These are phyloP conservation scores for Oriolus oriolus DNA, from an alignment of 2,113 vertebrate species.

Conservation along the genomic window DNA sequence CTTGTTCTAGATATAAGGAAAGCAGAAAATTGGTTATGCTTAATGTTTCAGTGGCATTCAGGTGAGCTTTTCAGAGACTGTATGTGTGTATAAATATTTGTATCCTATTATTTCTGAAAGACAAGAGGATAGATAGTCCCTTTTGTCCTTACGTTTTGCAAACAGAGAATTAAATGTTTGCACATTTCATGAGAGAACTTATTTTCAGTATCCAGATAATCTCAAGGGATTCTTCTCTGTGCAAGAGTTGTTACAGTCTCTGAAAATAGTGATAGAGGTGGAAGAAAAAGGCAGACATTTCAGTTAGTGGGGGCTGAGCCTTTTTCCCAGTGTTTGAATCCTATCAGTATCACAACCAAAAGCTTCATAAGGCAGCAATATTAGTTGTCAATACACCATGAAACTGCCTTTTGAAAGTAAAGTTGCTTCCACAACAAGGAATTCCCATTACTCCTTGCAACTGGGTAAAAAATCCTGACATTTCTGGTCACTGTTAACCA, in stretches of 20 bases:
- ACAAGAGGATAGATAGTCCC: neutral
- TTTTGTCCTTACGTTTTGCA: neutral
- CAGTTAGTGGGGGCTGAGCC: neutral
- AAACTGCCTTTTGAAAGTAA: neutral
- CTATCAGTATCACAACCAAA: neutral
- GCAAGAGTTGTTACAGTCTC: neutral
- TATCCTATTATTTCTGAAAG: neutral
- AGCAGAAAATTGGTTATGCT: neutral
- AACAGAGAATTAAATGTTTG: neutral
- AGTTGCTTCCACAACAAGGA: fast-evolving
- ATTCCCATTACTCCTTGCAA: neutral
- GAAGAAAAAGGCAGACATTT: neutral
- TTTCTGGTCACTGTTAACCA: neutral
- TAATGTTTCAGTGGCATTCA: neutral
- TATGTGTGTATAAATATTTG: neutral
- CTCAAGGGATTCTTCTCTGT: neutral
- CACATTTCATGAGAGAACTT: neutral
- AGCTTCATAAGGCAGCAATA: neutral
- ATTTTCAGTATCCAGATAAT: neutral
- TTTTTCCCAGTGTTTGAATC: neutral
- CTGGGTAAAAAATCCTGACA: neutral
- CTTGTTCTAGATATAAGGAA: constrained; percentile 15
- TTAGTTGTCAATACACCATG: neutral
- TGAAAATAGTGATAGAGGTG: neutral
- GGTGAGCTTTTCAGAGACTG: neutral